Conservation (phyloP, 35 echinoderm and acorn worm species). For the Heliocidaris tuberculata region DNA sequence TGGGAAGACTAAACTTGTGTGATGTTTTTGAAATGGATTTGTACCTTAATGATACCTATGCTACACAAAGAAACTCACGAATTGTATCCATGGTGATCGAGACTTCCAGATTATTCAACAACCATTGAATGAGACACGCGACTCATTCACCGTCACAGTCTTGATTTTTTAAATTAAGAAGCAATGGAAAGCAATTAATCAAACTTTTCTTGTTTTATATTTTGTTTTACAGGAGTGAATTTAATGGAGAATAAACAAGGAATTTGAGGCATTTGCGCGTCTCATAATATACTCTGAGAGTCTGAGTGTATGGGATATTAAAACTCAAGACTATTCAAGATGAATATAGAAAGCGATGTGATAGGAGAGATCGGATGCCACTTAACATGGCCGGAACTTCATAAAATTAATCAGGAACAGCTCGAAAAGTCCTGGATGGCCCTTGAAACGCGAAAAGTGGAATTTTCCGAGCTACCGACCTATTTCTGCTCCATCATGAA, state of each 20-base stretch:
- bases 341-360: slow-evolving; percentile 52
- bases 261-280: background rate
- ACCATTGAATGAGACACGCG: no score
- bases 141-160: no score
- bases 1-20: no score
- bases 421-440: slow-evolving; percentile 39
- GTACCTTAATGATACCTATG: no score
- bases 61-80: no score
- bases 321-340: background rate
- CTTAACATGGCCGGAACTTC: slow-evolving; percentile 85
- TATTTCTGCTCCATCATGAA: slow-evolving; percentile 61
- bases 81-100: no score
- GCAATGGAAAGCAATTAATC: background rate
- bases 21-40: no score
- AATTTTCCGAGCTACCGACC: slow-evolving; percentile 66
- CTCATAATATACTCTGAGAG: no score
- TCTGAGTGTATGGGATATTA: background rate
- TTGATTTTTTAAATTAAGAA: background rate
- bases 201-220: background rate
- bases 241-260: background rate
- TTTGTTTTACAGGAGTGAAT: background rate
- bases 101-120: no score
- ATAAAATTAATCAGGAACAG: slow-evolving; percentile 50
- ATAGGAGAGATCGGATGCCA: slow-evolving; percentile 85
- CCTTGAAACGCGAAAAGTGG: slow-evolving; percentile 35